Evolutionary conservation across 2,888 invertebrate genomes (phyloP).

Genomic region (Salpingus planirostris): DNA sequence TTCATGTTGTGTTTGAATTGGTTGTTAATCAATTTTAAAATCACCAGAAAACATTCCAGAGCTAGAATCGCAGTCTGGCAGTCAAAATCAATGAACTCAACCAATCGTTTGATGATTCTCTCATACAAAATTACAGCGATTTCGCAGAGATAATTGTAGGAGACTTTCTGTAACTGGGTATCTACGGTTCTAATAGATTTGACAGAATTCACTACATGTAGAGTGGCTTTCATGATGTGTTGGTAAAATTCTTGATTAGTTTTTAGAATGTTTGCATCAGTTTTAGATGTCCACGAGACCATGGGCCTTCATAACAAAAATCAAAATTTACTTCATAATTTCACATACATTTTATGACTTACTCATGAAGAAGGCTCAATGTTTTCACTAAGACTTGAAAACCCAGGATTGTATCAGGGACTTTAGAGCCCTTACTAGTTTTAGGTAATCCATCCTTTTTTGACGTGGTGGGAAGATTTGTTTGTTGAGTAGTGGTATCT

Average conservation of each 20-base stretch:
- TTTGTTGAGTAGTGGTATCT: conserved; percentile 32
- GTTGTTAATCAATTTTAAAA: conserved; percentile 34
- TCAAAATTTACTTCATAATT: too few relatives aligned
- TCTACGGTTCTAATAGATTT: conserved; percentile 35
- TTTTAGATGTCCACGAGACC: conserved; percentile 46
- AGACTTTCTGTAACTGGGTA: conserved; percentile 25
- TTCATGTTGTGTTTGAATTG: conserved; percentile 36
- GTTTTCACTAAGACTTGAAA: conserved; percentile 40
- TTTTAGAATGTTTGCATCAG: conserved; percentile 46
- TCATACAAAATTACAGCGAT: conserved; percentile 38
- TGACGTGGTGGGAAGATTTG: conserved; percentile 25
- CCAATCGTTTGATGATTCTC: conserved; percentile 44
- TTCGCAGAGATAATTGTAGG: conserved; percentile 33
- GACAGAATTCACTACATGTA: conserved; percentile 37
- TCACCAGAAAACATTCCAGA: conserved; percentile 51
- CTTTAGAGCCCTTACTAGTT: conserved; percentile 29
- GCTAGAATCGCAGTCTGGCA: conserved; percentile 46
- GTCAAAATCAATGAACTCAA: conserved; percentile 50
- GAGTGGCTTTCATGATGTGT: conserved; percentile 45
- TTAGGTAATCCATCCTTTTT: conserved; percentile 19
- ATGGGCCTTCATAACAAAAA: conserved; percentile 36
- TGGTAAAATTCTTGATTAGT: conserved; percentile 49
- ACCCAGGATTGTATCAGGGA: conserved; percentile 42
- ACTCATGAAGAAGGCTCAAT: conserved; percentile 43
- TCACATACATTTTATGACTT: conserved; percentile 19